Percentiles rank a stretch among this genome's conserved stretches.
Evolutionary conservation across 92 coral and sea anemone species (phyloP).

Genomic region (Muricea muricata): DNA sequence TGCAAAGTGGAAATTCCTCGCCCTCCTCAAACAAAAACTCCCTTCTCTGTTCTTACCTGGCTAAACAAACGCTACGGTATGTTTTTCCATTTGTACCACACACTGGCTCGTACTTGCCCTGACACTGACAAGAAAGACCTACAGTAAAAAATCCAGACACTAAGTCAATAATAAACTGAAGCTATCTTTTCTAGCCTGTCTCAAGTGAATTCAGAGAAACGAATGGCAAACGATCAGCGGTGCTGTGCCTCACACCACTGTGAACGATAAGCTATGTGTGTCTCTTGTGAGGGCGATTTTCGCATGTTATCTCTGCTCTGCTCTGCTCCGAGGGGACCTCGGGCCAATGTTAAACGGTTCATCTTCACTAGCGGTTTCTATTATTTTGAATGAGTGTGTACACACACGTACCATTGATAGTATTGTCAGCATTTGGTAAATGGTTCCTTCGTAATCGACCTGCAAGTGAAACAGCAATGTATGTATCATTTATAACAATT

Average conservation of each 20-base stretch:
- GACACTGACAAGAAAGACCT: constrained; percentile 86
- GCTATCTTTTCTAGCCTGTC: background rate
- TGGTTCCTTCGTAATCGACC: constrained; percentile 94
- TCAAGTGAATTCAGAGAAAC: too few species aligned
- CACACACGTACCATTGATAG: constrained; percentile 4
- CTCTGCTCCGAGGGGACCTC: too few species aligned
- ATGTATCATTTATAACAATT: background rate
- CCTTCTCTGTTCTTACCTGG: constrained; percentile 57
- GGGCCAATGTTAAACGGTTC: too few species aligned
- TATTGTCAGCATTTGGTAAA: constrained; percentile 61
- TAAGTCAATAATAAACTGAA: too few species aligned
- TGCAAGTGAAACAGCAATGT: background rate
- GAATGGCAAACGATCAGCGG: too few species aligned
- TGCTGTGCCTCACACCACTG: too few species aligned
- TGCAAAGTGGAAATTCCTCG: too few species aligned
- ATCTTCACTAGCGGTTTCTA: too few species aligned
- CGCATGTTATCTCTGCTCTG: too few species aligned
- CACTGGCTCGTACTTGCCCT: constrained; percentile 68
- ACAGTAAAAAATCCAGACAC: constrained; percentile 12
- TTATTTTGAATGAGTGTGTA: too few species aligned
- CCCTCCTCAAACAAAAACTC: background rate
- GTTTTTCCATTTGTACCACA: constrained; percentile 90
- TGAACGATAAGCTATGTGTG: too few species aligned
- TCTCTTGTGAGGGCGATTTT: too few species aligned
- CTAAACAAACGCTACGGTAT: constrained; percentile 86